Conservation (phyloP, 2,113 vertebrate genomes). For the Cyprinodon brontotheroides region DNA sequence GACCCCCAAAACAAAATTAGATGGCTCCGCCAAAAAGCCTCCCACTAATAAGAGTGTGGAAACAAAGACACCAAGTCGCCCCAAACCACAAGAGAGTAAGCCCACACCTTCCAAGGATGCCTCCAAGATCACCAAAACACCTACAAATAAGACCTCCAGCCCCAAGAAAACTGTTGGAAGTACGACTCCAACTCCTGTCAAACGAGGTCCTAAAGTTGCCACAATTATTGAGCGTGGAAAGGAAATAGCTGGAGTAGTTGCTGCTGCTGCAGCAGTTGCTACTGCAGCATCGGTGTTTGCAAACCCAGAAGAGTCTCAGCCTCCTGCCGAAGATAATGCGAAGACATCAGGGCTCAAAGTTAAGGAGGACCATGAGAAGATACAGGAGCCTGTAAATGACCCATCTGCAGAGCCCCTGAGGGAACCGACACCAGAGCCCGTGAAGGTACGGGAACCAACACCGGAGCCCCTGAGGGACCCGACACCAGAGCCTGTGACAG, state of each 20-base stretch:
- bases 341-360: constrained; percentile 7
- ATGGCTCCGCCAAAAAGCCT: constrained; percentile 67
- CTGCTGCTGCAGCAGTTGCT: constrained; percentile 41
- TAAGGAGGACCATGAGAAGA: constrained; percentile 26
- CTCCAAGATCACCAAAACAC: constrained; percentile 61
- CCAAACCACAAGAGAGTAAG: constrained; percentile 73
- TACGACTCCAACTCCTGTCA: constrained; percentile 79
- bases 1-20: constrained; percentile 69
- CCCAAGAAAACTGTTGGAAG: constrained; percentile 80
- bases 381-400: constrained; percentile 9
- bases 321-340: constrained; percentile 4
- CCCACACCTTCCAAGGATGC: constrained; percentile 59
- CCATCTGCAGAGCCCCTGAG: not conserved
- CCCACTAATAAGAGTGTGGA: constrained; percentile 58
- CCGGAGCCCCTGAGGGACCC: not conserved
- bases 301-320: constrained; percentile 26
- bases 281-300: constrained; percentile 43
- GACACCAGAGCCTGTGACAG: not conserved
- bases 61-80: constrained; percentile 66
- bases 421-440: not conserved
- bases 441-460: not conserved
- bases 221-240: constrained; percentile 34
- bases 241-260: constrained; percentile 42
- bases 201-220: constrained; percentile 71
- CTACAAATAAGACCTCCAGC: constrained; percentile 66